Evolutionary conservation across 1,140 invertebrate genomes (phyloP).

Genomic region (Drosophila sp.): DNA sequence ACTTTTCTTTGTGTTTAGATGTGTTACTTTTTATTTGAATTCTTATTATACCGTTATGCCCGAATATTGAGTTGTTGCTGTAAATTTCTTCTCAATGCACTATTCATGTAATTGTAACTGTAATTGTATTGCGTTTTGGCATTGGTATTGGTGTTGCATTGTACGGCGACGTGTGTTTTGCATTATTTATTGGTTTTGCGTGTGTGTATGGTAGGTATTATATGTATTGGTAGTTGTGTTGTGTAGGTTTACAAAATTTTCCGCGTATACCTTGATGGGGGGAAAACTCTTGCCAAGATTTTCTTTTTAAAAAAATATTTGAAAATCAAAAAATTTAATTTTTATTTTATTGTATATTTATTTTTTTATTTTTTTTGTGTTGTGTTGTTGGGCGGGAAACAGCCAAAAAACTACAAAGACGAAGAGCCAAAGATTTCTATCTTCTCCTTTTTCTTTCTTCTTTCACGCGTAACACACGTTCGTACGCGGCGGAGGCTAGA

Average conservation of each 20-base stretch:
- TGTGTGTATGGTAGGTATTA: conserved; percentile 15
- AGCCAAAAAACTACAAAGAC: conserved; percentile 71
- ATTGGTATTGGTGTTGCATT: conserved; percentile 11
- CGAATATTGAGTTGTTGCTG: conserved; percentile 1
- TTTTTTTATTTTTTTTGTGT: conserved; percentile 45
- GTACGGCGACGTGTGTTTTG: conserved; percentile 3
- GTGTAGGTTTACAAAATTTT: conserved; percentile 1
- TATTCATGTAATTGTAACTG: conserved; percentile 21
- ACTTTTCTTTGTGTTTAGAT: background rate
- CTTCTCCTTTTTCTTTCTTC: conserved; percentile 7
- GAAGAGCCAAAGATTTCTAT: conserved; percentile 56
- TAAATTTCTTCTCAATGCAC: conserved; percentile 24
- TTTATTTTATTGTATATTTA: conserved; percentile 27
- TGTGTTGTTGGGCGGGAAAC: conserved; percentile 67
- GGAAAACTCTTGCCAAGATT: conserved; percentile 8
- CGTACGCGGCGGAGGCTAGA: conserved; percentile 34
- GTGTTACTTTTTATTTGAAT: background rate
- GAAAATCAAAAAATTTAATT: conserved; percentile 1
- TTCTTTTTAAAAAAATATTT: conserved; percentile 35
- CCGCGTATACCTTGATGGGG: background rate
- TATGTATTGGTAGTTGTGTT: conserved; percentile 1
- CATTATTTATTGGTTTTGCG: conserved; percentile 15
- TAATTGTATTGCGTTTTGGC: conserved; percentile 12
- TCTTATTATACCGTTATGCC: background rate
- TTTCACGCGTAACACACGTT: conserved; percentile 49